phyloP scores from a whole-genome alignment of 1,140 invertebrate species.

The Protaetia brevitarsis region DNA sequence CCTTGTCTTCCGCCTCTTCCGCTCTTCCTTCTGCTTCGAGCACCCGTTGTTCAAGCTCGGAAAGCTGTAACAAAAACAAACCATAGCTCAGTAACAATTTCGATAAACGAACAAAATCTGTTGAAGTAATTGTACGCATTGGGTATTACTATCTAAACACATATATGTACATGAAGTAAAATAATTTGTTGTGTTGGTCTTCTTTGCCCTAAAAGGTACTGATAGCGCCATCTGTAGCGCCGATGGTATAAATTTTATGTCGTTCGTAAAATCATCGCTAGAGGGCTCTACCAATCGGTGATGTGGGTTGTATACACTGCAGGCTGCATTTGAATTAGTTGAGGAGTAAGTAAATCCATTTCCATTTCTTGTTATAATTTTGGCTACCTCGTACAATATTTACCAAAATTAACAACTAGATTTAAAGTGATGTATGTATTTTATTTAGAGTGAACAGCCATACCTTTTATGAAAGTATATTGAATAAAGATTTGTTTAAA shows the following conservation, averaged over 20 bases:
- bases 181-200: not conserved
- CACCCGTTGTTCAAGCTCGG: constrained; percentile 85
- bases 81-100: not conserved
- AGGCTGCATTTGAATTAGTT: not conserved
- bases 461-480: too few species aligned
- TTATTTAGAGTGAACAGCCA: too few species aligned
- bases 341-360: not conserved
- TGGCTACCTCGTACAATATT: too few species aligned
- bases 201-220: not conserved
- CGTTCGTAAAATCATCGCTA: not conserved
- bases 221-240: not conserved
- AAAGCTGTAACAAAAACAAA: constrained; percentile 71
- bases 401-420: too few species aligned
- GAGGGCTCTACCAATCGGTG: not conserved
- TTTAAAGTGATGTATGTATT: too few species aligned
- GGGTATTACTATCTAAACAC: not conserved
- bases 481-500: too few species aligned
- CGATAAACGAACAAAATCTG: not conserved
- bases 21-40: constrained; percentile 85
- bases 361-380: not conserved
- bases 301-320: not conserved
- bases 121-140: not conserved
- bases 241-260: not conserved
- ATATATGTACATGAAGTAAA: not conserved
- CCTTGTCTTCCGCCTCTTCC: constrained; percentile 90